Conservation (phyloP, 2,113 vertebrate genomes). For the Oophaga pumilio region DNA sequence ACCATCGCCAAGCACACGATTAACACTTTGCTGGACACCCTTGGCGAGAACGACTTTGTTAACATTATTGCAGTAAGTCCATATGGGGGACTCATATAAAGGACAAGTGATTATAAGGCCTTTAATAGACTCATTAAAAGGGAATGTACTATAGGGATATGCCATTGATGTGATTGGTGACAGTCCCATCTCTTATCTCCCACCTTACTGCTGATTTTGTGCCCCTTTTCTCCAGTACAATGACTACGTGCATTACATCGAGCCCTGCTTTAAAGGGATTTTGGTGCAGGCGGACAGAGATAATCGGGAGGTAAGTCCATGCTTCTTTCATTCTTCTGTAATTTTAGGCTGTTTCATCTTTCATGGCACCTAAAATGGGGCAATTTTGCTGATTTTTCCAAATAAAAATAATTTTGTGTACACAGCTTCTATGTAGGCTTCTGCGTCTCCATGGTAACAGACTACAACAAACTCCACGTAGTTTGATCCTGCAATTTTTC, state of each 20-base stretch:
- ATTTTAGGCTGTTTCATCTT: too few species aligned
- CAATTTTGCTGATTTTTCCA: neutral
- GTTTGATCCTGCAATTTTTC: neutral
- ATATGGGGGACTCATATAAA: too few species aligned
- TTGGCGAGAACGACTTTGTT: constrained; percentile 97
- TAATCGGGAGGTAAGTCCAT: constrained; percentile 88
- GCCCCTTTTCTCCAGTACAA: constrained; percentile 80
- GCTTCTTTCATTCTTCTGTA: neutral
- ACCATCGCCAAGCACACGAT: constrained; percentile 95
- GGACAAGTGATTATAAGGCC: too few species aligned
- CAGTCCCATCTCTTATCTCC: too few species aligned
- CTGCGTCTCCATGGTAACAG: neutral
- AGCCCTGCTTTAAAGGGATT: constrained; percentile 93
- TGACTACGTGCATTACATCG: constrained; percentile 90
- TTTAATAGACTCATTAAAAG: too few species aligned
- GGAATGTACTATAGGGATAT: too few species aligned
- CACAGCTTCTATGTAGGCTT: neutral
- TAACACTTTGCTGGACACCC: constrained; percentile 87
- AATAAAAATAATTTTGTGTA: neutral
- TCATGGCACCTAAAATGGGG: neutral
- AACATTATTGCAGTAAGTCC: constrained; percentile 87
- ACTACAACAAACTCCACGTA: neutral
- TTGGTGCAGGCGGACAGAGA: constrained; percentile 93
- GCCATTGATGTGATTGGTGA: too few species aligned
- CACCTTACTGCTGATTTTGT: too few species aligned